Base-by-base conservation (phyloP, 1,140 invertebrate genomes). In the Leptestheria dahalacensis region DNA sequence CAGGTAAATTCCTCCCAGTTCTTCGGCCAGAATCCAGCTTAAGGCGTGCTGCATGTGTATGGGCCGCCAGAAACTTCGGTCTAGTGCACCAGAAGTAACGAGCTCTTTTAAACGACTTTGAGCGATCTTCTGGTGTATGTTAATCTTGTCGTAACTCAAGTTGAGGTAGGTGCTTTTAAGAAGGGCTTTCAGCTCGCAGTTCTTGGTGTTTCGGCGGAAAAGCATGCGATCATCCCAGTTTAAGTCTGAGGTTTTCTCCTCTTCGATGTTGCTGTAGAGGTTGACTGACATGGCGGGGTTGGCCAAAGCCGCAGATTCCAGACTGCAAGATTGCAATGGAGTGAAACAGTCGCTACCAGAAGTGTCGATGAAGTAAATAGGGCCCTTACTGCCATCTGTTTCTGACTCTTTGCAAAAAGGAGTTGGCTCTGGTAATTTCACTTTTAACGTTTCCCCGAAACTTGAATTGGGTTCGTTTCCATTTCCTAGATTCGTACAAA, bases 281-380 rank as follows among this genome's bases (percentile, higher is more conserved):
- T 9, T 15, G 1, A 83, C 70, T 23, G 73, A 70, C 57, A 71
- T 74, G 52, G 73, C 70, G 12, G 80, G 79, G 70, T 84, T 81
- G 65, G 77, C 70, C 33, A 69, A 65, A 1, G 81, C 82, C 0
- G 82, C 80, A 0, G 81, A 82, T 71, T 84, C 82, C 1, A 84
- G 75, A 0, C 81, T 78, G 64, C 82, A 84, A 0, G 81, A 80
- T 64, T 83, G 78, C 18, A 81, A 9, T 6, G 15, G 6, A 15
- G 33, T 41, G 33, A 41, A 15, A 41, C 33, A 41, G 33, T 41
- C 15, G 15, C 6, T 9, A 6, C 6, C 33, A 9, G 33, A 9
- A 9, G 15, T 15, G 15, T 41, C 33, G 33, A 41, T 15, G 33
- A 41, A 41, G 15, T 9, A 41, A 41, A 41, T 41, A 9, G 33